phyloP scores from a whole-genome alignment of 2,797 vertebrate species.

The Sylvia borin region DNA sequence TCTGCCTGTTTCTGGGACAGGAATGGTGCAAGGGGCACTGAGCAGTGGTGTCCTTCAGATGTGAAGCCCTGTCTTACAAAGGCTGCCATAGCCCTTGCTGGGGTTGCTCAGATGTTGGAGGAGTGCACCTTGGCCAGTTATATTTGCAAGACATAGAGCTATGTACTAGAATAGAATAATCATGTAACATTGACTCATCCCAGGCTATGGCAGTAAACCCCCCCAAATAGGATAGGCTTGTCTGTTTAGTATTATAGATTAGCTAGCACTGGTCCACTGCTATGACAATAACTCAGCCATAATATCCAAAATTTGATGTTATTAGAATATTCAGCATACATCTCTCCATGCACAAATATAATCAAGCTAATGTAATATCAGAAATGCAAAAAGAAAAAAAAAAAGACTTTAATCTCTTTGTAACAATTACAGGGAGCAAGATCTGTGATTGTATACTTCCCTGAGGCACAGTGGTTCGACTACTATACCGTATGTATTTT shows the following conservation, averaged over 20 bases:
- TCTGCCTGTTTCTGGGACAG: not conserved
- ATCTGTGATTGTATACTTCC: constrained; percentile 66
- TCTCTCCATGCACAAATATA: constrained; percentile 22
- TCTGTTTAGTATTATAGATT: not conserved
- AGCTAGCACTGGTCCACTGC: not conserved
- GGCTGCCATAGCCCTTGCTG: not conserved
- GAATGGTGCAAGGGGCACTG: not conserved
- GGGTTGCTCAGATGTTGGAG: not conserved
- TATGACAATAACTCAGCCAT: constrained; percentile 16
- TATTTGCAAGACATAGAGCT: not conserved
- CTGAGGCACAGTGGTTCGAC: constrained; percentile 67
- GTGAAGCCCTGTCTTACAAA: not conserved
- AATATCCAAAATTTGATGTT: constrained; percentile 26
- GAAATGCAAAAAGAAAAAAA: constrained; percentile 22
- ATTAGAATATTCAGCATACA: constrained; percentile 1
- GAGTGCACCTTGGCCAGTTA: not conserved
- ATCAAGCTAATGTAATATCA: constrained; percentile 50
- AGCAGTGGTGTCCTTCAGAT: not conserved
- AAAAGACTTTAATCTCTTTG: constrained; percentile 5
- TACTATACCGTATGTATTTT: constrained; percentile 59
- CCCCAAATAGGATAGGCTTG: not conserved
- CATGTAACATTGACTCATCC: not conserved
- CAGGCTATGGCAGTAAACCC: not conserved
- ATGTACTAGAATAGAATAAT: not conserved
- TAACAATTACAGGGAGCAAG: constrained; percentile 66